A percentile compares a stretch with the other conserved stretches of the same genome.
Evolutionary conservation across 2,113 vertebrate genomes (phyloP).

Genomic region (Halichoerus grypus): DNA sequence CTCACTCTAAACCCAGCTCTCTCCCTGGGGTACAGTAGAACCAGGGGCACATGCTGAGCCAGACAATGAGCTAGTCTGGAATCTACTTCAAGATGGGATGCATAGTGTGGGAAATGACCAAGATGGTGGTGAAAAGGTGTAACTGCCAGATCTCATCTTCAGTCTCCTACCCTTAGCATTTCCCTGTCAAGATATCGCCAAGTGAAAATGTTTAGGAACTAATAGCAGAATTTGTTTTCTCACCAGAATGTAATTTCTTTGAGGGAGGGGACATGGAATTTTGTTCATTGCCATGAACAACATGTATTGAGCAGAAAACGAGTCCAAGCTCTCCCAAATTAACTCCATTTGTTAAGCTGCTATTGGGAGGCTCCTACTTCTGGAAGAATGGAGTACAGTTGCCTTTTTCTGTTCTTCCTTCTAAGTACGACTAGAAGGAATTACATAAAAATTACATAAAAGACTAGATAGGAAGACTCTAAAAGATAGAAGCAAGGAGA

Average conservation of each 20-base stretch:
- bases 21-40: neutral
- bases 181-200: neutral
- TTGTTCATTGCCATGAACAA: neutral
- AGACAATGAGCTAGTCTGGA: neutral
- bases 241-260: neutral
- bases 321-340: neutral
- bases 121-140: neutral
- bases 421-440: neutral
- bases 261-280: neutral
- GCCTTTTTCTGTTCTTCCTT: neutral
- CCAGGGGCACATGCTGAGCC: neutral
- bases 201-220: neutral
- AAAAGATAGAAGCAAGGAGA: neutral
- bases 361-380: neutral
- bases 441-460: neutral
- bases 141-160: neutral
- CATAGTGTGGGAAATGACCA: neutral
- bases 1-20: neutral
- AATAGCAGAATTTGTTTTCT: neutral
- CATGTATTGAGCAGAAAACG: neutral
- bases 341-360: neutral
- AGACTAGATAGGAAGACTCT: neutral
- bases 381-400: neutral
- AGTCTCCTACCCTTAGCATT: neutral
- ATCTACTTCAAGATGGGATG: neutral